Percentiles rank a stretch among this genome's conserved stretches.
Conservation (phyloP, 2,113 vertebrate species). For the Plestiodon gilberti region DNA sequence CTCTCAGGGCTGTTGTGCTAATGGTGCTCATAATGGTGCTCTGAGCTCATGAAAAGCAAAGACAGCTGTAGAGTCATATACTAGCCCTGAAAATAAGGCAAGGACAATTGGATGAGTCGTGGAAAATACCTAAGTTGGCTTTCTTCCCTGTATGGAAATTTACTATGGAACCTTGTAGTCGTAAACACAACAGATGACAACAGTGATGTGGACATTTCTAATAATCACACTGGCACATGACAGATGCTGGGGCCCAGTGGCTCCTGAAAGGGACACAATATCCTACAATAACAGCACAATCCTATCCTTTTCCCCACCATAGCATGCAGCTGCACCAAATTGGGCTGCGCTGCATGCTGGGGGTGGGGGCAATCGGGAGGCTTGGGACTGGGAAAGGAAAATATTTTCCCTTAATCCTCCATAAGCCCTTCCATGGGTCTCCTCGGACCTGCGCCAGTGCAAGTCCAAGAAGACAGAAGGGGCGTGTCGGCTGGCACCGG, state of each 20-base stretch:
- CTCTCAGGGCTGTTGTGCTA: not conserved
- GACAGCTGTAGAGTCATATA: not conserved
- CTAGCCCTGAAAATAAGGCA: not conserved
- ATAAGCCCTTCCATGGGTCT: too few species aligned
- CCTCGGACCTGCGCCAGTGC: too few species aligned
- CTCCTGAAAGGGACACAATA: not conserved
- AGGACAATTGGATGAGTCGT: slow-evolving; percentile 11
- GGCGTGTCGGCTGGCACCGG: too few species aligned
- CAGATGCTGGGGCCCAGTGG: not conserved
- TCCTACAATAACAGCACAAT: not conserved
- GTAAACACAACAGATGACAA: fast-evolving
- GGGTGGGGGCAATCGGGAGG: too few species aligned
- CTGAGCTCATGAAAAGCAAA: not conserved
- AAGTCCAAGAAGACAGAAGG: too few species aligned
- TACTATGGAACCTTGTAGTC: slow-evolving; percentile 48
- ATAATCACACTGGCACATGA: not conserved
- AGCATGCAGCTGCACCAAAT: too few species aligned
- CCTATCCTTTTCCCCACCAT: too few species aligned
- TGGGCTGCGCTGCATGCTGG: too few species aligned
- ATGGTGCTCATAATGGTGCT: not conserved
- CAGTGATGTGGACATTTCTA: fast-evolving
- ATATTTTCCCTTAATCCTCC: too few species aligned
- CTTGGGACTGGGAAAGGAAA: too few species aligned
- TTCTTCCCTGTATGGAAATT: slow-evolving; percentile 33
- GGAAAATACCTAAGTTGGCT: slow-evolving; percentile 46